Base-by-base conservation (phyloP, 2,113 vertebrate species). In the Bambusicola thoracicus region DNA sequence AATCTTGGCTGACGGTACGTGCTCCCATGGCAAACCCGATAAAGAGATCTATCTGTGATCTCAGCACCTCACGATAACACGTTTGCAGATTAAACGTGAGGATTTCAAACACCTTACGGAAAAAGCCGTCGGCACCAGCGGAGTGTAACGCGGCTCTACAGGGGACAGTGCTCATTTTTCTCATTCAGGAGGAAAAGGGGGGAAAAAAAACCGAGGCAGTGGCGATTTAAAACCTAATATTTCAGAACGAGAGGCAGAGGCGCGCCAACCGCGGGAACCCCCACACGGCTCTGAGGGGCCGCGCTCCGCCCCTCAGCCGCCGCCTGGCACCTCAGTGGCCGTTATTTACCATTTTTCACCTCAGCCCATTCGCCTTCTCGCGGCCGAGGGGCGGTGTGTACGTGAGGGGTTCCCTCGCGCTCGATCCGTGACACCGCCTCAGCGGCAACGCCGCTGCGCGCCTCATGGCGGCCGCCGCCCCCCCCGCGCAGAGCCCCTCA, bases 401-500 rank as follows among this genome's bases (percentile, higher is more conserved):
- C 24, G 46, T 51, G 49, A 51, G 49, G 49, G 49, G 51, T 15
- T 70, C 20, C 44, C 43, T 43, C 66, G 44, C 55, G 27, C 34
- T 67, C 78, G 11, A 5, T n/a, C 70, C 38, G 55, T 17, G 25
- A 9, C 63, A 62, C 20, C 72, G 7, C 63, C 30, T 51, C 12
- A 46, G 13, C n/a, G 38, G 38, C 38, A 40, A 40, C 38, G 19
- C 29, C 46, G 51, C 65, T 59, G 41, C 58, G 62, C 44, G 68
- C 94, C 94, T 94, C 92, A 92, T 92, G 92, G 90, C 94, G 92
- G 87, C 90, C 43, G 56, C 44, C 25, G 20, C 44, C 5, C 43
- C 46, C 4, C n/a, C 40, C 3, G 2, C 46, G 17, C 9, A 4
- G 10, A 44, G 34, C 20, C 73, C 80, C 70, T 46, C 56, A 36